Conservation (phyloP, 2,888 invertebrate genomes). For the Polyommatus iphigenia region DNA sequence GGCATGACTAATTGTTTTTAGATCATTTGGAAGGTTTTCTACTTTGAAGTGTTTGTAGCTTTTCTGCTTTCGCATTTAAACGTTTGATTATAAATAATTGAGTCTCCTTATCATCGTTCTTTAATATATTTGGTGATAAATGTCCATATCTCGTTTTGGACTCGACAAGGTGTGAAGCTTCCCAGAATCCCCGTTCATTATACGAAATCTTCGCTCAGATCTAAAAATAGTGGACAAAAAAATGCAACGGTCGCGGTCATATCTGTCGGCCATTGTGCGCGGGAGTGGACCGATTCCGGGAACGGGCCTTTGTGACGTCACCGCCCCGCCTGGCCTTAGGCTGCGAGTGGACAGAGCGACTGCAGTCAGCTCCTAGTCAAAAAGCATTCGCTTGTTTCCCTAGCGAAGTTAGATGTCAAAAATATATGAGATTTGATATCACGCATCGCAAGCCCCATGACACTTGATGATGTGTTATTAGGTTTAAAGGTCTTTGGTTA, state of each 20-base stretch:
- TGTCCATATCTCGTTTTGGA: background rate
- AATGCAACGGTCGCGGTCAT: slow-evolving; percentile 38
- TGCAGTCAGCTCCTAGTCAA: background rate
- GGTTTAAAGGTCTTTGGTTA: too few species aligned
- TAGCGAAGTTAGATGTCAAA: too few species aligned
- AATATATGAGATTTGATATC: too few species aligned
- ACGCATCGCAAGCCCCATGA: too few species aligned
- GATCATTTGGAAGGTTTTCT: background rate
- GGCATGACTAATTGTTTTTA: background rate
- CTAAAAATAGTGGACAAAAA: slow-evolving; percentile 27
- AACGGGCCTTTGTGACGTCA: slow-evolving; percentile 68
- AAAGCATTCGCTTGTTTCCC: too few species aligned
- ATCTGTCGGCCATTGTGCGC: slow-evolving; percentile 54
- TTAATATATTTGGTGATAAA: slow-evolving; percentile 1
- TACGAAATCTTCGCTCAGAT: slow-evolving; percentile 11
- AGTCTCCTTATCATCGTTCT: background rate
- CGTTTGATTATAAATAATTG: background rate
- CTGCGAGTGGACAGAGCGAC: background rate
- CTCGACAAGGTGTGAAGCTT: slow-evolving; percentile 26
- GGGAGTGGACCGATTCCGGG: slow-evolving; percentile 65
- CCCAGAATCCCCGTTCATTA: slow-evolving; percentile 27
- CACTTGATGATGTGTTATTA: too few species aligned
- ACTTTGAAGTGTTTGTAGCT: background rate
- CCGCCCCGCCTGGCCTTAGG: slow-evolving; percentile 44
- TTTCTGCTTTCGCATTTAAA: background rate